Base-by-base conservation (phyloP, 2,797 vertebrate genomes). In the Takifugu rubripes region DNA sequence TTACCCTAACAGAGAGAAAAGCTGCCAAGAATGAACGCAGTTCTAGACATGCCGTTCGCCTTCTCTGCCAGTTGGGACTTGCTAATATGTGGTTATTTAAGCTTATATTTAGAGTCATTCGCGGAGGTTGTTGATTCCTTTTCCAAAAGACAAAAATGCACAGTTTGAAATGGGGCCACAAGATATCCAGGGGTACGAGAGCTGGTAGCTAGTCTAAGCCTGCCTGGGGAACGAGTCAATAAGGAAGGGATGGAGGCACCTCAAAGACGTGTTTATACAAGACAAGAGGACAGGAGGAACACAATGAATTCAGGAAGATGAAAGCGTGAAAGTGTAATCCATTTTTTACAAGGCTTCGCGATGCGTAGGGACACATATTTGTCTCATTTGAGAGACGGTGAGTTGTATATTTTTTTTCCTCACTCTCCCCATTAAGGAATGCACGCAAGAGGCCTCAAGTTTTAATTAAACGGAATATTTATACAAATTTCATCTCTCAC, bases 391-490 rank as follows among this genome's bases (percentile, higher is more conserved):
- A 76, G 84, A 86, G 70, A 68, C 49, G 44, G 72, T 60, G 52
- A 78, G 60, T 56, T 72, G 43, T 31, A 21, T 21, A 21, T 49
- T 60, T 75, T 49, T 73, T 75, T 75, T 76, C 61, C 67, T 60
- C 55, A 10, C 62, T 68, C 77, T 52, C 59, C 66, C 66, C 59
- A 78, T 70, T 72, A 70, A 62, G 66, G 79, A 73, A 64, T 64
- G 46, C 17, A 48, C 72, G 81, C 82, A 56, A 74, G 82, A 79
- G 66, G 72, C 73, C 72, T 78, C 54, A 50, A 61, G 64, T 84
- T 85, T 86, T 87, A 90, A 90, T 90, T 90, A 88, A 88, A 83
- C 53, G 50, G 75, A 80, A 82, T 77, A 81, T 83, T 82, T 77
- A 79, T 83, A 72, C 52, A 74, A 70, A 72, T 60, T 65, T 64